Conservation (phyloP, 2,797 vertebrate species). For the Mareca strepera region DNA sequence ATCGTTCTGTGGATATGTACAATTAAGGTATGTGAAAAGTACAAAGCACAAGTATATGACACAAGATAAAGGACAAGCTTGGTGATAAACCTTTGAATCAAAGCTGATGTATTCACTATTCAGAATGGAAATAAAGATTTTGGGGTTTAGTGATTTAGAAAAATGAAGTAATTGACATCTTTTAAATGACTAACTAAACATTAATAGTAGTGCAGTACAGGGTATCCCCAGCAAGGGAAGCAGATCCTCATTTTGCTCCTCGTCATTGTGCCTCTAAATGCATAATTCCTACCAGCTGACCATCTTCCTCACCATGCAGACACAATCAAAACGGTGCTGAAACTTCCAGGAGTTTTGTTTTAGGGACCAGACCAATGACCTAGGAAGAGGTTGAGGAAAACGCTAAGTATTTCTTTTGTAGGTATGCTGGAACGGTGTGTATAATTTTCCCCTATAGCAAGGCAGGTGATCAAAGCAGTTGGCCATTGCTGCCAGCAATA, state of each 20-base stretch:
- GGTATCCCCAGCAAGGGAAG: neutral
- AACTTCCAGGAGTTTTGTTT: neutral
- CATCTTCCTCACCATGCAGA: neutral
- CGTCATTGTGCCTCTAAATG: no score
- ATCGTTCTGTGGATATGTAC: neutral
- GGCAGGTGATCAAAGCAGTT: constrained; percentile 35
- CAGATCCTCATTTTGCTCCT: neutral
- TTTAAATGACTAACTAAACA: neutral
- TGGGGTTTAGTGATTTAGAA: neutral
- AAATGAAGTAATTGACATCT: neutral
- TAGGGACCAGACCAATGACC: neutral
- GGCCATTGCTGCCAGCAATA: neutral
- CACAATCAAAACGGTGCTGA: neutral
- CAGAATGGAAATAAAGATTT: neutral
- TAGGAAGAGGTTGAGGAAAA: neutral
- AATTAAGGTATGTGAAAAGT: neutral
- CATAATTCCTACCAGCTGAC: neutral
- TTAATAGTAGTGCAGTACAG: neutral
- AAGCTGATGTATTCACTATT: neutral
- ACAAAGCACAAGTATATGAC: rapidly evolving
- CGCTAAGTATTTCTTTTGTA: neutral
- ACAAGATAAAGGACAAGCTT: neutral
- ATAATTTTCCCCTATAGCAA: neutral
- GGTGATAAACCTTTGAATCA: neutral
- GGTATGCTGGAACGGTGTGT: rapidly evolving